Evolutionary conservation across 2,888 invertebrate species (phyloP).

Genomic region (Galeopsomyia nigrocyanea): DNA sequence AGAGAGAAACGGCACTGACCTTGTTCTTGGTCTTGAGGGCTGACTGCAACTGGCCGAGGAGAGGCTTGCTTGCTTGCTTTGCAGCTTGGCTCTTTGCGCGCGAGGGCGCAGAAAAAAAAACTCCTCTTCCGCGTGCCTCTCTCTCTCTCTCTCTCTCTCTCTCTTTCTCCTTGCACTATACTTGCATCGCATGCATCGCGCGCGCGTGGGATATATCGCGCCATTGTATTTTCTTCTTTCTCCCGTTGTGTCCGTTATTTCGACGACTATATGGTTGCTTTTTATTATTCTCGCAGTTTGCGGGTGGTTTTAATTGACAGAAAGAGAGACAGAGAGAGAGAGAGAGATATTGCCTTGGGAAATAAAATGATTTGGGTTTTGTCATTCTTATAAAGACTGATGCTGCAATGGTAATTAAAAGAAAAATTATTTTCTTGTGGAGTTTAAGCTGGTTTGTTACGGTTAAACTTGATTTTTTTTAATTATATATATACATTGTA

Average conservation of each 20-base stretch:
- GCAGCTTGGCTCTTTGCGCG: background rate
- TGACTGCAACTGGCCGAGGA: background rate
- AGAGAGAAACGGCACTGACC: conserved; percentile 8
- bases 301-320: too few species aligned
- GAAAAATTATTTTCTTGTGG: too few species aligned
- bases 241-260: background rate
- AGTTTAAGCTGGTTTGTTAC: too few species aligned
- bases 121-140: conserved; percentile 4
- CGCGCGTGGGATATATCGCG: conserved; percentile 4
- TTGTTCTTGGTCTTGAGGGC: conserved; percentile 17
- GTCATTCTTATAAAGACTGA: too few species aligned
- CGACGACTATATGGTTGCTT: conserved; percentile 37
- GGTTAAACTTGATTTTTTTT: too few species aligned
- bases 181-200: background rate
- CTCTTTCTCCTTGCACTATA: background rate
- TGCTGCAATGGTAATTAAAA: too few species aligned
- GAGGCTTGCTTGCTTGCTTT: too few species aligned
- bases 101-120: conserved; percentile 4
- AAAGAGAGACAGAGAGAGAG: too few species aligned
- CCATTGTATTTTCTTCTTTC: background rate
- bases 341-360: too few species aligned
- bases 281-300: background rate
- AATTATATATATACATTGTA: too few species aligned
- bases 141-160: conserved; percentile 8
- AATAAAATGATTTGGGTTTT: too few species aligned